Base-by-base conservation (phyloP, 2,797 vertebrate genomes). In the Ispidina lecontei region DNA sequence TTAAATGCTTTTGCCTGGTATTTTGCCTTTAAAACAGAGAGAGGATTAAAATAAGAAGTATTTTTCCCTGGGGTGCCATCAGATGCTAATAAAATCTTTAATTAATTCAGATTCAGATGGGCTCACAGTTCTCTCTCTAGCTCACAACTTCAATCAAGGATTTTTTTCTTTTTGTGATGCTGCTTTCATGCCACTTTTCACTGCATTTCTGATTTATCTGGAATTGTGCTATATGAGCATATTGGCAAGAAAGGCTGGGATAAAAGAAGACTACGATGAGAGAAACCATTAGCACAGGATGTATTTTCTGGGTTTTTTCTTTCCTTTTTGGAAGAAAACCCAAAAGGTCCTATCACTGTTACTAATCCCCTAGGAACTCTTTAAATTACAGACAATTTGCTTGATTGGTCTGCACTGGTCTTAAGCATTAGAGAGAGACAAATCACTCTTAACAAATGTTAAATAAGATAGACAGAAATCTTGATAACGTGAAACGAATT, bases 61-160 rank as follows among this genome's bases (percentile, higher is more conserved):
- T 59, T 90, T 95, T 89, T 91, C 95, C 94, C 94, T 91, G 79
- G 90, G 92, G 96, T 10, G 1, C 91, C 89, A 91, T 96, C 95
- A 97, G 89, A 96, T 96, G 95, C 89, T 96, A 97, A 97, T 96
- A 96, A 95, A 96, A 96, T 96, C 96, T 96, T 96, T 97, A 97
- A 97, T 97, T 97, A 97, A 97, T 97, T 96, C 97, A 92, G 93
- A 95, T 97, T 94, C 52, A 44, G 96, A 96, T 96, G 93, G 94
- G 94, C 90, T 97, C 94, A 80, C 91, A 95, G 96, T 96, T 95
- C 91, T 96, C 93, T 95, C 11, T 5, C 95, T 96, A 79, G 77
- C 94, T 95, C 69, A 62, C 85, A 94, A 96, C 96, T 97, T 97
- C 96, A 97, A 96, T 97, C 94, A 96, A 79, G 83, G 78, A 60